These are phyloP conservation scores for Sitodiplosis mosellana DNA, from an alignment of 1,140 invertebrate species.

Conservation along the genomic window DNA sequence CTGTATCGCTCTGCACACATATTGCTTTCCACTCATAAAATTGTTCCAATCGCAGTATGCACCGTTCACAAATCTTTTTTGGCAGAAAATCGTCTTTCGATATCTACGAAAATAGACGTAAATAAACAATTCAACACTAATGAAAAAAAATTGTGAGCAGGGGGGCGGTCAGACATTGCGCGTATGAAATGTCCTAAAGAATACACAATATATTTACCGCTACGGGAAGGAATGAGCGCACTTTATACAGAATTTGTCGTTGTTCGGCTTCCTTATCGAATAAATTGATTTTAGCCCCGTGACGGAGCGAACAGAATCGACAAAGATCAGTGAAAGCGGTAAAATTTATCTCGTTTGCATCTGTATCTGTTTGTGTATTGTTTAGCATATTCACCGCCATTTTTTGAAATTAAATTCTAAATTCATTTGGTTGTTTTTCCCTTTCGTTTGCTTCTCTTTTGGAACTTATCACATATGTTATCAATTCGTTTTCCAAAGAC, in stretches of 20 bases:
- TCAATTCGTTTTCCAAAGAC: no score
- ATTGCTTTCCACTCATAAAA: conserved; percentile 45
- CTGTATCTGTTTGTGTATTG: background rate
- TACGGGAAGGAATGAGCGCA: conserved; percentile 42
- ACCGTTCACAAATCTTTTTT: conserved; percentile 49
- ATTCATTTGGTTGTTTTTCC: background rate
- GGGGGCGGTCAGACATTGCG: background rate
- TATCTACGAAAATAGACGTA: conserved; percentile 27
- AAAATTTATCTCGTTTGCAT: conserved; percentile 45
- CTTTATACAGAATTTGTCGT: conserved; percentile 44
- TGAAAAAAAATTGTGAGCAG: background rate
- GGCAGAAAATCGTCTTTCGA: conserved; percentile 48
- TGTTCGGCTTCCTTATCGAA: conserved; percentile 51
- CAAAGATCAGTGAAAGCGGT: conserved; percentile 41
- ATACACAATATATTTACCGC: conserved; percentile 3
- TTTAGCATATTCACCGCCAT: conserved; percentile 1
- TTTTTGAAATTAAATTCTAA: background rate
- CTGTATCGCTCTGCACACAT: conserved; percentile 39
- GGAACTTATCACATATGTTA: no score
- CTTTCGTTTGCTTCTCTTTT: no score
- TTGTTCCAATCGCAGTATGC: conserved; percentile 40
- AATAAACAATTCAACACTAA: background rate
- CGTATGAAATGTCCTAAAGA: background rate
- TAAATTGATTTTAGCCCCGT: conserved; percentile 38
- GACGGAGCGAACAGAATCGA: conserved; percentile 43